These are phyloP conservation scores for Bungarus multicinctus DNA, from an alignment of 2,113 vertebrate species.

Conservation along the genomic window DNA sequence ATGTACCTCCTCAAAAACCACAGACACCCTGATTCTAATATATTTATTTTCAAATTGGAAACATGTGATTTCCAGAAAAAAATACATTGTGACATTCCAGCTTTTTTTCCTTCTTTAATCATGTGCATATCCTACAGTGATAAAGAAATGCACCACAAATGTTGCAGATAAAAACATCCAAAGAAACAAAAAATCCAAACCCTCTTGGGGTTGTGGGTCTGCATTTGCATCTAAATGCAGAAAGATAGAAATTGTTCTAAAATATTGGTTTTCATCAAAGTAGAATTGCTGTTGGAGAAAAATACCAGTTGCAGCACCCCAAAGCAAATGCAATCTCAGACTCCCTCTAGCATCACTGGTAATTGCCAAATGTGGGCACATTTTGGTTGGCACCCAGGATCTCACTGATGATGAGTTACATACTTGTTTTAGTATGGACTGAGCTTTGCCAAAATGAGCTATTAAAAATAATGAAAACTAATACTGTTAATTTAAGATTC, in stretches of 20 bases:
- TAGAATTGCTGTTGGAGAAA: not conserved
- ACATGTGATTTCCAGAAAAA: conserved; percentile 40
- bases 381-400: not conserved
- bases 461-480: not conserved
- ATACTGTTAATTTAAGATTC: not conserved
- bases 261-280: not conserved
- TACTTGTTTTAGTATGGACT: not conserved
- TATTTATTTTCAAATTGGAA: conserved; percentile 61
- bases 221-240: not conserved
- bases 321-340: not conserved
- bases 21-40: conserved; percentile 48
- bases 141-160: not conserved
- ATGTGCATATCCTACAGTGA: not conserved
- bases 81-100: conserved; percentile 22
- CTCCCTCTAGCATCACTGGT: not conserved
- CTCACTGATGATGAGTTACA: not conserved
- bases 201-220: not conserved
- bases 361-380: not conserved
- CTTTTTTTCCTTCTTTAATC: conserved; percentile 43
- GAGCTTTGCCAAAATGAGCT: not conserved
- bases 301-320: not conserved
- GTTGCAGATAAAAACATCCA: not conserved
- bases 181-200: not conserved
- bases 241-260: not conserved
- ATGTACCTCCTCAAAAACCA: conserved; percentile 34